phyloP scores from a whole-genome alignment of 2,113 vertebrate genomes.

The Microcebus ravelobensis region DNA sequence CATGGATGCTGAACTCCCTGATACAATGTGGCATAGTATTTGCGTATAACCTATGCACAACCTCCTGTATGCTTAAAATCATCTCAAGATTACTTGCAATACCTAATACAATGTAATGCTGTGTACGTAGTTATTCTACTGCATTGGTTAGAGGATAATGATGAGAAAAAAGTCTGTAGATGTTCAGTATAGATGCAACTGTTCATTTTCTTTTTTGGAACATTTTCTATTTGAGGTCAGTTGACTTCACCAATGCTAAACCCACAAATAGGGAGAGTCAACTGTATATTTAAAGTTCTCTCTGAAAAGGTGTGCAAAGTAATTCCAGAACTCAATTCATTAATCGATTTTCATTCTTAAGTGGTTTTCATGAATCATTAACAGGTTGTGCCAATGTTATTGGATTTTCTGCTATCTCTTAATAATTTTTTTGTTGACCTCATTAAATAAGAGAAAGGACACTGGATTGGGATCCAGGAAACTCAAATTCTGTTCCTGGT shows the following conservation, averaged over 20 bases:
- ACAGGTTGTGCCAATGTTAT: neutral
- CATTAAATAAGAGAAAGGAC: neutral
- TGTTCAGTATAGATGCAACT: neutral
- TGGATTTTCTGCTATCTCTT: neutral
- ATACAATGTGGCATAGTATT: too few relatives aligned
- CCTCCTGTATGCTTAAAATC: too few relatives aligned
- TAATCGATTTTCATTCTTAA: neutral
- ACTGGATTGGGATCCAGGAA: neutral
- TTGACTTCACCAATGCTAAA: neutral
- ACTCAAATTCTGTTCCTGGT: neutral
- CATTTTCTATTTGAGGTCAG: neutral
- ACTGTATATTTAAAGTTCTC: neutral
- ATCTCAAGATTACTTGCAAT: too few relatives aligned
- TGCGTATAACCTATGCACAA: too few relatives aligned
- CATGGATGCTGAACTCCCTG: too few relatives aligned
- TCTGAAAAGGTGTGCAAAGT: neutral
- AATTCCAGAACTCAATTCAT: neutral
- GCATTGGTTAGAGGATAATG: neutral
- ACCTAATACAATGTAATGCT: too few relatives aligned
- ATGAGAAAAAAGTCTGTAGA: neutral
- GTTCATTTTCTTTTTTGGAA: neutral
- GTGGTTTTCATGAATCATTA: neutral
- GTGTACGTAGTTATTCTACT: too few relatives aligned
- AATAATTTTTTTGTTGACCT: neutral
- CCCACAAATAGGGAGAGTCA: too few relatives aligned